Conservation (phyloP, 2,113 vertebrate species). For the Catharus minimus region DNA sequence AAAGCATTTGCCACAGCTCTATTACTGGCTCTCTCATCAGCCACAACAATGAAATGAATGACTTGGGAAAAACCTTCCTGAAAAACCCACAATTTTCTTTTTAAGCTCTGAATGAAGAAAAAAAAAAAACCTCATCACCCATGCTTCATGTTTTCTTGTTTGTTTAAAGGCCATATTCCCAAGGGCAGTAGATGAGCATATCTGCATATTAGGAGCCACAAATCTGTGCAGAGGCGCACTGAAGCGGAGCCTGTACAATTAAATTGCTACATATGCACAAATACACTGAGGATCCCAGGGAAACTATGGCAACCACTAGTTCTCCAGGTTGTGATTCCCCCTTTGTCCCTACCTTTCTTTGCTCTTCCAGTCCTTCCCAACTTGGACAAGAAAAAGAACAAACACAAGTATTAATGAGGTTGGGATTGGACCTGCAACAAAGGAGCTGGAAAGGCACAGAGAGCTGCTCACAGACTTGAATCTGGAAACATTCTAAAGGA, state of each 20-base stretch:
- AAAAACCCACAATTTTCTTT: not conserved
- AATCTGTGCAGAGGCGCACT: not conserved
- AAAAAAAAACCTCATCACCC: not conserved
- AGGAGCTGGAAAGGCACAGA: not conserved
- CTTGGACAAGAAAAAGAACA: slow-evolving; percentile 11
- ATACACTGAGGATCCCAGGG: not conserved
- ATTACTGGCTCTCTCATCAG: not conserved
- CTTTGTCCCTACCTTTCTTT: not conserved
- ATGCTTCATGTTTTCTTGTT: not conserved
- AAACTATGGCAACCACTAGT: not conserved
- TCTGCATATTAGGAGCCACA: not conserved
- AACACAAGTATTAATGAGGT: slow-evolving; percentile 16
- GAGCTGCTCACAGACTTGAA: not conserved
- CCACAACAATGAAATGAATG: slow-evolving; percentile 13
- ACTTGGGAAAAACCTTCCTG: not conserved
- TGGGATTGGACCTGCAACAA: not conserved
- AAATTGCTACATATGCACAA: not conserved
- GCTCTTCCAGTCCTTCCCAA: not conserved
- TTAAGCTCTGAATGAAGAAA: not conserved
- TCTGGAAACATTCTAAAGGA: not conserved
- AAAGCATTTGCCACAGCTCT: not conserved
- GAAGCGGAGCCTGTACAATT: not conserved
- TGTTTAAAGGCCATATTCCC: slow-evolving; percentile 14
- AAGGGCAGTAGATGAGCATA: not conserved
- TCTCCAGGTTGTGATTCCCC: not conserved